These are phyloP conservation scores for Steatocranus sp. DNA, from an alignment of 2,797 vertebrate species.

Conservation along the genomic window DNA sequence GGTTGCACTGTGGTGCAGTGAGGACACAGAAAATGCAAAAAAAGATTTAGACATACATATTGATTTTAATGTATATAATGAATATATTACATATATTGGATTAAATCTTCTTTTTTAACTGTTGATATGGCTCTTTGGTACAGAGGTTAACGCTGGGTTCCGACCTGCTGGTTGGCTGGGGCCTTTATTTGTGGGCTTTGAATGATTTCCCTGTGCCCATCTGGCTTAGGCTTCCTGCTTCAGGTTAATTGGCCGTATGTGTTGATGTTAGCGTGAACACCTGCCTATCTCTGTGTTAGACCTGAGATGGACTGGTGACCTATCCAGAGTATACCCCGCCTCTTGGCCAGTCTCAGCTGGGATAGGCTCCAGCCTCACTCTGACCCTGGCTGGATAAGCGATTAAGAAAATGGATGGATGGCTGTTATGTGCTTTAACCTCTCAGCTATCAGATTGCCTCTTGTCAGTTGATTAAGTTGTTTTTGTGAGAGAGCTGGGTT, in stretches of 20 bases:
- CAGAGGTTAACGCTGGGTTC: fast-evolving
- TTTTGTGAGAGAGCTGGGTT: background rate
- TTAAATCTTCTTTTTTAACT: background rate
- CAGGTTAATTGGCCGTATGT: background rate
- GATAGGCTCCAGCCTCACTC: background rate
- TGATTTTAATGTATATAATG: background rate
- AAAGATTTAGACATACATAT: background rate
- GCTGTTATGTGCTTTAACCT: background rate
- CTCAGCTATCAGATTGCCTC: background rate
- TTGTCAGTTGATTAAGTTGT: background rate
- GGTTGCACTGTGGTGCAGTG: background rate
- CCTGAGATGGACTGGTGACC: background rate
- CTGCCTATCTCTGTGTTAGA: background rate
- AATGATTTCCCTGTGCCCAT: background rate
- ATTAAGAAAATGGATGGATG: background rate
- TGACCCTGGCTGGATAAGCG: background rate
- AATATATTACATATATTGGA: background rate
- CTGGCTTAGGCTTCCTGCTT: background rate
- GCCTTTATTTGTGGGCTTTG: background rate
- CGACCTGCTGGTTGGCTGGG: background rate
- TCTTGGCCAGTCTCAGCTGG: background rate
- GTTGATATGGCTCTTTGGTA: background rate
- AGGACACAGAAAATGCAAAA: background rate
- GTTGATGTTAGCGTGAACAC: background rate
- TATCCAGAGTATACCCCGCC: fast-evolving